Base-by-base conservation (phyloP, 2,888 invertebrate species). In the Tetrapedia diversipes region DNA sequence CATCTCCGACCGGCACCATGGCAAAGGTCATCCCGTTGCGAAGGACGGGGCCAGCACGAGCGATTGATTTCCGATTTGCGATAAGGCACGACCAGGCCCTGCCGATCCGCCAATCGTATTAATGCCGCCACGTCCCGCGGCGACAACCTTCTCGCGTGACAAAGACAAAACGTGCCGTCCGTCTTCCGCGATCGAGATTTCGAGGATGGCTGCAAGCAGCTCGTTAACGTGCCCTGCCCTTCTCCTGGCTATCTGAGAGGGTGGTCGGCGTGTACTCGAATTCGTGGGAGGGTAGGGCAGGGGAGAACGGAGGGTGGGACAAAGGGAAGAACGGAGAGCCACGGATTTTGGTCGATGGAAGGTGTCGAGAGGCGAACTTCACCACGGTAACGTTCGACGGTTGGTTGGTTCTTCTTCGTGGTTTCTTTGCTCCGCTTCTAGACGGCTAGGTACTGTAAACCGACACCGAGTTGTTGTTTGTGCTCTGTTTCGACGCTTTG, bases 51-150 rank as follows among this genome's bases (percentile, higher is more conserved):
- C 41, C 2, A 19, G 32, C 37, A 65, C 53, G 75, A 63, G 56
- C 65, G 73, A 75, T 70, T 67, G 78, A 67, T 67, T 71, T 71
- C 45, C 67, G 71, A 71, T 77, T 65, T 60, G 71, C 64, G 77
- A 77, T 67, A 63, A 67, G 64, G 51, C 77, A 68, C 67, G 61
- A 16, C 56, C 32, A 64, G 16, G 41, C 43, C 29, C 24, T 19
- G 14, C 34, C 32, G 34, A n/a, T 32, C 19, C 49, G 41, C 43
- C 43, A 63, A 29, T 74, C 51, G 43, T 51, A 74, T 74, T 64
- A 70, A 74, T 39, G 56, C 22, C 24, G 22, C 19, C 19, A 14
- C 32, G 16, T 24, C 54, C 27, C 51, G 37, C 16, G 11, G 51
- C 19, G 27, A 49, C 59, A 45, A 24, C 4, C 16, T 47, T 57